A percentile compares a stretch with the other conserved stretches of the same genome.
Evolutionary conservation across 1,140 invertebrate species (phyloP).

Genomic region (Eueides isabella): DNA sequence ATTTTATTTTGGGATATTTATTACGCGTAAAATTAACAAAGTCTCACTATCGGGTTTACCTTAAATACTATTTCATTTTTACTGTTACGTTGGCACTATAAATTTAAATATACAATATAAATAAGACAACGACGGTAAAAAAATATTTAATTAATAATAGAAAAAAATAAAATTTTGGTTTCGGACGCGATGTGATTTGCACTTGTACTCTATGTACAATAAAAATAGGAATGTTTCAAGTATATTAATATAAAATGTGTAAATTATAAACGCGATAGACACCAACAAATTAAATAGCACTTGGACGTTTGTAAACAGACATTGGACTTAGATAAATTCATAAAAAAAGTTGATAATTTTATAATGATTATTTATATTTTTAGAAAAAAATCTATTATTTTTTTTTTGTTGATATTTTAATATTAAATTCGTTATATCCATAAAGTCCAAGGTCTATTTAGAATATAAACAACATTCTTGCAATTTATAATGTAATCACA

Average conservation of each 20-base stretch:
- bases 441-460: neutral
- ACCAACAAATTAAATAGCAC: slow-evolving; percentile 26
- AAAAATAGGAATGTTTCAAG: slow-evolving; percentile 34
- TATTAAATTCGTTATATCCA: too few relatives aligned
- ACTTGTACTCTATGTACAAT: slow-evolving; percentile 38
- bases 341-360: neutral
- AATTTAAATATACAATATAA: slow-evolving; percentile 49
- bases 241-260: slow-evolving; percentile 26
- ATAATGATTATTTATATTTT: neutral
- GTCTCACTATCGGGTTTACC: slow-evolving; percentile 63
- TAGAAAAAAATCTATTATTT: too few relatives aligned
- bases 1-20: slow-evolving; percentile 50
- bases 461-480: neutral
- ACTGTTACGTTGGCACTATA: slow-evolving; percentile 29
- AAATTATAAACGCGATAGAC: slow-evolving; percentile 20
- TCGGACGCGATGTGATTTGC: slow-evolving; percentile 53
- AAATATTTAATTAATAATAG: slow-evolving; percentile 40
- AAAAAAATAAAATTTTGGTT: slow-evolving; percentile 46
- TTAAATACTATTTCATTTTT: slow-evolving; percentile 6
- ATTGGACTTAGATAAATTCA: neutral
- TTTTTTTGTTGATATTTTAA: too few relatives aligned
- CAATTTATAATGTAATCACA: neutral
- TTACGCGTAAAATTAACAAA: slow-evolving; percentile 56
- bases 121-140: slow-evolving; percentile 49
- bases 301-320: neutral